A percentile compares a stretch with the other conserved stretches of the same genome.
These are phyloP conservation scores for Timandra comae DNA, from an alignment of 2,888 invertebrate genomes.

Conservation along the genomic window DNA sequence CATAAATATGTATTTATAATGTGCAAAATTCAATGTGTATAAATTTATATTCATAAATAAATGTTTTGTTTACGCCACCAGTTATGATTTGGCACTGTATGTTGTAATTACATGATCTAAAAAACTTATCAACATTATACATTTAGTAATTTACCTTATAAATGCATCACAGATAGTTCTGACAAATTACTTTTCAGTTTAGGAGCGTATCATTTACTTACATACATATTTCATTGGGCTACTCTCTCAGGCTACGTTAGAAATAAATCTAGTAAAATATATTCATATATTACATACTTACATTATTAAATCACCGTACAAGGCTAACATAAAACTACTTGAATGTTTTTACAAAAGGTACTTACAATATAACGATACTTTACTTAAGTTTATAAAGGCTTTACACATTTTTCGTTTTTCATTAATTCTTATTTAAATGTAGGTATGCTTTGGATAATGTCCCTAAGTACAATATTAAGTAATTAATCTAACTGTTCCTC, in stretches of 20 bases:
- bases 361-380: slow-evolving; percentile 21
- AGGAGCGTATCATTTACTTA: slow-evolving; percentile 7
- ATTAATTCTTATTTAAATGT: too few species aligned
- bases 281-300: slow-evolving; percentile 26
- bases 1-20: slow-evolving; percentile 1
- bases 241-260: slow-evolving; percentile 13
- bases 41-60: too few species aligned
- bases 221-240: slow-evolving; percentile 11
- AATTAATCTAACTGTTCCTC: slow-evolving; percentile 12
- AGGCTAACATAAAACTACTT: slow-evolving; percentile 29
- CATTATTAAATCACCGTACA: slow-evolving; percentile 28
- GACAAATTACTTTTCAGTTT: slow-evolving; percentile 16
- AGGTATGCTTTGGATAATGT: slow-evolving; percentile 24
- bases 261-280: slow-evolving; percentile 34
- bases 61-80: too few species aligned
- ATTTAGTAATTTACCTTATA: slow-evolving; percentile 13
- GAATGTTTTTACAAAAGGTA: slow-evolving; percentile 19
- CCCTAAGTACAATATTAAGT: slow-evolving; percentile 27
- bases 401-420: slow-evolving; percentile 14
- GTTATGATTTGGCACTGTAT: slow-evolving; percentile 11
- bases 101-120: slow-evolving; percentile 7
- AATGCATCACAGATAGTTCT: slow-evolving; percentile 23
- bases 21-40: slow-evolving; percentile 9
- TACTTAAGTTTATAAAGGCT: slow-evolving; percentile 20
- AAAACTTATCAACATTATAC: slow-evolving; percentile 13